Percentiles rank a stretch among this genome's conserved stretches.
phyloP scores from a whole-genome alignment of 2,797 vertebrate genomes.

The Perdix hodgsoniae region DNA sequence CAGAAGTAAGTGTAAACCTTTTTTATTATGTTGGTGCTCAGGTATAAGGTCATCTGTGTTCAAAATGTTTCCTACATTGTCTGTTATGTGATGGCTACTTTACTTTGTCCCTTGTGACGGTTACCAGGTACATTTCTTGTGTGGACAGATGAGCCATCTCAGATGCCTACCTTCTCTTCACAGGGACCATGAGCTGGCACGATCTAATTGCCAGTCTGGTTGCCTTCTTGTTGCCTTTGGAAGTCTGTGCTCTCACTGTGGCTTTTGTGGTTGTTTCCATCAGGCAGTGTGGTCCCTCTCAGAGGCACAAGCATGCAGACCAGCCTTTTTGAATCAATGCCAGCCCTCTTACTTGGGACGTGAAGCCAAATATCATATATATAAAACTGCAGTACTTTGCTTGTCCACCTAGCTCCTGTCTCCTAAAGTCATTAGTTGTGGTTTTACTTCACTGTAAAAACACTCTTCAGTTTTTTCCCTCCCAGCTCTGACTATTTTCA shows the following conservation, averaged over 20 bases:
- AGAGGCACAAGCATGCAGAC: conserved; percentile 80
- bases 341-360: conserved; percentile 82
- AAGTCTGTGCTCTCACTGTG: conserved; percentile 77
- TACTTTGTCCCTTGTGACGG: background rate
- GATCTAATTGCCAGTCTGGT: conserved; percentile 74
- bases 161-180: conserved; percentile 22
- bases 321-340: conserved; percentile 82
- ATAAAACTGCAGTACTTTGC: conserved; percentile 80
- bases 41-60: background rate
- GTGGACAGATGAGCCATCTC: conserved; percentile 38
- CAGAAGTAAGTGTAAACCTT: background rate
- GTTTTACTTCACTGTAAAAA: conserved; percentile 85
- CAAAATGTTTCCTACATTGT: background rate
- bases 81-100: background rate
- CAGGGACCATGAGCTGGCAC: conserved; percentile 64
- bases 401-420: conserved; percentile 85
- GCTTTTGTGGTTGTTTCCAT: conserved; percentile 86
- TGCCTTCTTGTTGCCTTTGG: conserved; percentile 83
- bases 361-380: conserved; percentile 85
- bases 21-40: background rate
- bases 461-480: conserved; percentile 68
- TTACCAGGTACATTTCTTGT: background rate
- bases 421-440: conserved; percentile 85
- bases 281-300: conserved; percentile 86
- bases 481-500: conserved; percentile 75